phyloP scores from a whole-genome alignment of 2,113 vertebrate species.

The Caretta caretta region DNA sequence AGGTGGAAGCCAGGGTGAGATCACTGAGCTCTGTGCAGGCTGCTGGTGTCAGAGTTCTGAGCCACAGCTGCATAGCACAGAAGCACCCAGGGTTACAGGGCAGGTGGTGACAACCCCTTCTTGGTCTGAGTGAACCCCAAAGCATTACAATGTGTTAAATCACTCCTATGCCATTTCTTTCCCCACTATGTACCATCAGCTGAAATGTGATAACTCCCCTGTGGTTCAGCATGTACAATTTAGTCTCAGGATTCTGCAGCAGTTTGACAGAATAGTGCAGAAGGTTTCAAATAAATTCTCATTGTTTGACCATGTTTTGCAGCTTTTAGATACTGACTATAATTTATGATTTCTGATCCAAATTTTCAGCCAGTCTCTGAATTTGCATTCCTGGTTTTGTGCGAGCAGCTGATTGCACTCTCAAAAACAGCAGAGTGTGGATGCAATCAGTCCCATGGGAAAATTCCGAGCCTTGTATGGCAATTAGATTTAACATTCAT shows the following conservation, averaged over 20 bases:
- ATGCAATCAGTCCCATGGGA: neutral
- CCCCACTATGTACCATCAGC: neutral
- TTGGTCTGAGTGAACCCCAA: neutral
- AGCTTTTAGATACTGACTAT: neutral
- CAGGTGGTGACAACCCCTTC: neutral
- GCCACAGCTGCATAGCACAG: neutral
- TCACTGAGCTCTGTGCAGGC: neutral
- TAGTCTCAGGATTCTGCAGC: neutral
- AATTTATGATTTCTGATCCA: neutral
- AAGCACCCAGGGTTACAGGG: neutral
- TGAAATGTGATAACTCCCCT: neutral
- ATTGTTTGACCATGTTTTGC: neutral
- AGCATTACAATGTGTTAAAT: neutral
- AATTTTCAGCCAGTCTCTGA: neutral
- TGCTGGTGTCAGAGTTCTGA: neutral
- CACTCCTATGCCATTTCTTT: neutral
- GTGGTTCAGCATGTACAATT: neutral
- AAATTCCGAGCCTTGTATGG: neutral
- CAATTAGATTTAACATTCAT: neutral
- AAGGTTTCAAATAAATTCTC: neutral
- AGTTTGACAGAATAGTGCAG: neutral
- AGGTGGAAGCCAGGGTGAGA: neutral
- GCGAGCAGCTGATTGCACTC: neutral
- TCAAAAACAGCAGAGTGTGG: neutral
- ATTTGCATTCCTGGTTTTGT: neutral